phyloP scores from a whole-genome alignment of 2,888 invertebrate genomes.

The Stegophylla sp. region DNA sequence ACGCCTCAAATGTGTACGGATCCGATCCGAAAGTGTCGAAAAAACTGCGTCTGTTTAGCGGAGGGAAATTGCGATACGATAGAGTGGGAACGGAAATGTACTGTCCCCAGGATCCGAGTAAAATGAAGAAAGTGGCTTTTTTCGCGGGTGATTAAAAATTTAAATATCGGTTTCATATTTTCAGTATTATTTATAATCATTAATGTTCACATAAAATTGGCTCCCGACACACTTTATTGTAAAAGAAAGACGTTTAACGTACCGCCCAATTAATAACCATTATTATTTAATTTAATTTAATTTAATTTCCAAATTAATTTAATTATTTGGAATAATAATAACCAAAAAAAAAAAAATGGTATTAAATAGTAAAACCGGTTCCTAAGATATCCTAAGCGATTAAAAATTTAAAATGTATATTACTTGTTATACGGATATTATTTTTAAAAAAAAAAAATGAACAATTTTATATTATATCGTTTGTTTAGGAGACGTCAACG shows the following conservation, averaged over 20 bases:
- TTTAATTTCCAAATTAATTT: too few species aligned
- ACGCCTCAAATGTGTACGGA: conserved; percentile 62
- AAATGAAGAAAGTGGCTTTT: not conserved
- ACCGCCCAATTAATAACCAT: too few species aligned
- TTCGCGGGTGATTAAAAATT: conserved; percentile 19
- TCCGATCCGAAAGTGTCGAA: conserved; percentile 60
- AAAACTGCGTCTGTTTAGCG: not conserved
- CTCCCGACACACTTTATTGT: too few species aligned
- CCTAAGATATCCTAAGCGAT: too few species aligned
- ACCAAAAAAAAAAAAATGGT: too few species aligned
- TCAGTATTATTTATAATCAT: too few species aligned
- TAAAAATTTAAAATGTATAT: not conserved
- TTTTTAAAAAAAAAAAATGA: not conserved
- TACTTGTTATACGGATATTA: not conserved
- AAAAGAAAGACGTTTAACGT: too few species aligned
- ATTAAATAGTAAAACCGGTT: too few species aligned
- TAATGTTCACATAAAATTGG: too few species aligned
- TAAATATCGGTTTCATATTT: not conserved
- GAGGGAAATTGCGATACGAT: conserved; percentile 7
- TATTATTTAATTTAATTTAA: too few species aligned
- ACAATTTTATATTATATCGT: too few species aligned
- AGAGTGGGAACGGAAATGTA: not conserved
- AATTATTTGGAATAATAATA: too few species aligned
- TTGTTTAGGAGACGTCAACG: conserved; percentile 31
- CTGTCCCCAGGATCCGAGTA: conserved; percentile 26